These are phyloP conservation scores for Nematostella vectensis DNA, from an alignment of 92 coral and sea anemone species.

Conservation along the genomic window DNA sequence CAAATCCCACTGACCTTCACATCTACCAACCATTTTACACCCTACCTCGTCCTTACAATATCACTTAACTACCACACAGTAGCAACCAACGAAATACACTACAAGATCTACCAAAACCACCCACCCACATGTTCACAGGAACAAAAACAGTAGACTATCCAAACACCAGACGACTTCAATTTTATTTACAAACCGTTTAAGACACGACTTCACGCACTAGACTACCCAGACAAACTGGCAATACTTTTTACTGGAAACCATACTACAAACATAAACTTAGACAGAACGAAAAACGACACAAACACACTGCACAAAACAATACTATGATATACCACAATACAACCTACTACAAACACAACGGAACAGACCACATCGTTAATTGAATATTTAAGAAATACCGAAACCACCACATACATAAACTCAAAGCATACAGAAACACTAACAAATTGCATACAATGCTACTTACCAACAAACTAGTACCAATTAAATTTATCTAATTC, in stretches of 20 bases:
- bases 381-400: background rate
- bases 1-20: background rate
- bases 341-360: background rate
- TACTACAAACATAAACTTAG: background rate
- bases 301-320: background rate
- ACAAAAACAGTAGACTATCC: conserved; percentile 23
- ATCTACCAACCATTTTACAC: background rate
- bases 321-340: background rate
- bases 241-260: conserved; percentile 3
- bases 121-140: conserved; percentile 6
- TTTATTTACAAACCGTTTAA: background rate
- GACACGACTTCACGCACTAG: background rate
- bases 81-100: background rate
- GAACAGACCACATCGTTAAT: background rate
- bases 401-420: background rate
- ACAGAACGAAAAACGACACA: background rate
- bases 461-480: background rate
- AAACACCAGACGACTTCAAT: conserved; percentile 11
- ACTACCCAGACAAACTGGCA: conserved; percentile 9
- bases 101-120: conserved; percentile 26
- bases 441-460: background rate
- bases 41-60: background rate
- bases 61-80: background rate
- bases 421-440: background rate
- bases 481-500: too few relatives aligned